phyloP scores from a whole-genome alignment of 2,797 vertebrate genomes.

The Sphenodon punctatus region DNA sequence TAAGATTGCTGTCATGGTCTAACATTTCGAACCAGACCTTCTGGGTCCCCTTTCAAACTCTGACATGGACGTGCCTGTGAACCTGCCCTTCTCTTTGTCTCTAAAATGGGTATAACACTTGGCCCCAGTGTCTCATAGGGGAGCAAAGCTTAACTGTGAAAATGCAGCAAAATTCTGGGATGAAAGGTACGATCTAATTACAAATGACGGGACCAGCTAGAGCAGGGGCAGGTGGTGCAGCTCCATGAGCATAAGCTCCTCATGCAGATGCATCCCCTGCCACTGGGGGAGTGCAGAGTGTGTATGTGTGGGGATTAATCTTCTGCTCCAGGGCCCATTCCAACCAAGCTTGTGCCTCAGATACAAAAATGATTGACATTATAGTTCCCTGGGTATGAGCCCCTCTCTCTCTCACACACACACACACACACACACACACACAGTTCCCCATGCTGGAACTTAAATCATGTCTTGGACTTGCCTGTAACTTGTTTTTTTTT shows the following conservation, averaged over 20 bases:
- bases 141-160: neutral
- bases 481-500: constrained; percentile 5
- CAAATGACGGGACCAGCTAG: too few species aligned
- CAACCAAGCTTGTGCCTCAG: too few species aligned
- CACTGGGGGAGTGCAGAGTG: too few species aligned
- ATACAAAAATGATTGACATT: too few species aligned
- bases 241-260: neutral
- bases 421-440: too few species aligned
- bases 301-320: too few species aligned
- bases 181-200: neutral
- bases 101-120: neutral
- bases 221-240: too few species aligned
- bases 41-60: neutral
- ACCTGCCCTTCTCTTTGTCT: neutral
- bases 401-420: neutral
- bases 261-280: too few species aligned
- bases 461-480: neutral
- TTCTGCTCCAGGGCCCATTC: too few species aligned
- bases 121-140: neutral
- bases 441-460: too few species aligned
- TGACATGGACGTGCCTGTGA: neutral
- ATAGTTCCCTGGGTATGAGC: too few species aligned
- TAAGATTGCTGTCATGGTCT: neutral
- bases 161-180: neutral
- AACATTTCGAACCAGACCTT: neutral